Base-by-base conservation (phyloP, 2,797 vertebrate genomes). In the Salmo trutta region DNA sequence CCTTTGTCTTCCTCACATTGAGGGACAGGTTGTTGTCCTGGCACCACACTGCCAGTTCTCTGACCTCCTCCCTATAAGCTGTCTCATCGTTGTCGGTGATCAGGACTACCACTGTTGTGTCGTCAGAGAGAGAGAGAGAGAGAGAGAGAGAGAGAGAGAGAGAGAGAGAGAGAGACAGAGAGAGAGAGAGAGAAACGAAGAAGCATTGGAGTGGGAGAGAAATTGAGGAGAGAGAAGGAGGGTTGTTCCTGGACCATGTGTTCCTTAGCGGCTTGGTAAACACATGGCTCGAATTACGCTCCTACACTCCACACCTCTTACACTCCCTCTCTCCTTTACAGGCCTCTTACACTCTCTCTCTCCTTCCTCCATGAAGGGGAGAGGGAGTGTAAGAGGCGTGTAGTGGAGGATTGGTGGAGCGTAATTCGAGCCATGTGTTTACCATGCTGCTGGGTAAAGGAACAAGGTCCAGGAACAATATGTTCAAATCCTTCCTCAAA, bases 401-500 rank as follows among this genome's bases (percentile, higher is more conserved):
- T 16, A 19, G 76, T 14, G 15, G 82, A 67, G 53, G 19, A 33
- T 56, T 52, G 69, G 75, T 27, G 64, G 73, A n/a, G 68, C 53
- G 93, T 91, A 93, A 94, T 31, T 2, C 5, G 91, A 94, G 88
- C 82, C 76, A 72, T 62, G 81, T 93, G 93, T 93, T 94, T 93
- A 92, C 92, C 79, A 71, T 79, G 73, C 81, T 17, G 62, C 19
- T 16, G 16, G 24, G 24, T 24, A 24, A 24, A 71, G 81, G 87
- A 90, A 86, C 81, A 79, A 79, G 80, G 77, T 79, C 52, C 75
- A 19, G n/a, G 91, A 83, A 92, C 90, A 92, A 86, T 87, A 70
- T 90, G 88, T 92, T 75, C 89, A 0, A 84, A 47, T 31, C 76
- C 85, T 79, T 73, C 27, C 0, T 3, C 74, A 82, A 88, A 87